Percentiles rank a stretch among this genome's conserved stretches.
Conservation (phyloP, 2,113 vertebrate species). For the Zosterops lateralis region DNA sequence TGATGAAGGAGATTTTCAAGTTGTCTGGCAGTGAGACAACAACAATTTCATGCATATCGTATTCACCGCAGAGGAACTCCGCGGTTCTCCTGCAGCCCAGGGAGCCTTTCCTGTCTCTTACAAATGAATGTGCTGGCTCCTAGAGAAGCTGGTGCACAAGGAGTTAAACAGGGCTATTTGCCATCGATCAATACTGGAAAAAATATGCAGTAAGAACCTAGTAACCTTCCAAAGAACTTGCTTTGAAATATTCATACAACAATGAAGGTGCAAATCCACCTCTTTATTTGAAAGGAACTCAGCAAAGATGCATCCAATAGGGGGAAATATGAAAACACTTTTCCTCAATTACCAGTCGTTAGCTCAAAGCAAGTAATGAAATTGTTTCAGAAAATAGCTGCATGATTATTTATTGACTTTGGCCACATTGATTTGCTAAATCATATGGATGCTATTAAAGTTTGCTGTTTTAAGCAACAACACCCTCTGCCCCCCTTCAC, state of each 20-base stretch:
- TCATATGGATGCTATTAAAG: slow-evolving; percentile 78
- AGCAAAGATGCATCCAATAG: slow-evolving; percentile 2
- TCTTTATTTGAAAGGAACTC: slow-evolving; percentile 27
- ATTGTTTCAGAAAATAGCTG: slow-evolving; percentile 74
- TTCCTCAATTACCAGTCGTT: slow-evolving; percentile 54
- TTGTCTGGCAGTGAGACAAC: not conserved
- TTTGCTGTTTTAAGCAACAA: slow-evolving; percentile 73
- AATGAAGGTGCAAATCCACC: slow-evolving; percentile 9
- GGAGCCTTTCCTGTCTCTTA: not conserved
- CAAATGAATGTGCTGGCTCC: not conserved
- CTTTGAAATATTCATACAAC: slow-evolving; percentile 28
- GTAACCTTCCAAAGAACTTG: slow-evolving; percentile 29
- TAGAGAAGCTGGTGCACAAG: not conserved
- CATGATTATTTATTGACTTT: slow-evolving; percentile 78
- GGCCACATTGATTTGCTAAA: slow-evolving; percentile 72
- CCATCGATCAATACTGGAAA: not conserved
- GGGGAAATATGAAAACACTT: slow-evolving; percentile 50
- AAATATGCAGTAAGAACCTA: not conserved
- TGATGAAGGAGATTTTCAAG: slow-evolving; percentile 6
- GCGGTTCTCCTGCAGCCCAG: not conserved
- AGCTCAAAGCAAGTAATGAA: slow-evolving; percentile 69
- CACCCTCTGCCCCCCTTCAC: not conserved
- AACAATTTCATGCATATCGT: not conserved
- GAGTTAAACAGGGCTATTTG: slow-evolving; percentile 15
- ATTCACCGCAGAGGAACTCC: not conserved